A percentile compares a stretch with the other conserved stretches of the same genome.
Conservation (phyloP, 2,888 invertebrate genomes). For the Ypsolopha scabrella region DNA sequence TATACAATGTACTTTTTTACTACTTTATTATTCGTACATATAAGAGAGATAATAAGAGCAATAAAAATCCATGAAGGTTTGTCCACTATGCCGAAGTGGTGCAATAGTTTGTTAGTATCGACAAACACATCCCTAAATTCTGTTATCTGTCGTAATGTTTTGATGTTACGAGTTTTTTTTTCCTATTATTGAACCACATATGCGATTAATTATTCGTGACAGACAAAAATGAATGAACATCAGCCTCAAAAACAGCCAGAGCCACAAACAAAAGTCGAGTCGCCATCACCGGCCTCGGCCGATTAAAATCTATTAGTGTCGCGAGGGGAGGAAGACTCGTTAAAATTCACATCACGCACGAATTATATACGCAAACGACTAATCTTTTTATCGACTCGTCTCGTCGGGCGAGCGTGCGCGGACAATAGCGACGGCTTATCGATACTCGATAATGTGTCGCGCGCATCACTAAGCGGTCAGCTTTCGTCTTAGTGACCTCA, state of each 20-base stretch:
- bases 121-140: too few species aligned
- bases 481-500: conserved; percentile 8
- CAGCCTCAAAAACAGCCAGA: conserved; percentile 1
- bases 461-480: conserved; percentile 28
- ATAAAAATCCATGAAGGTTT: too few species aligned
- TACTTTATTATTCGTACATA: too few species aligned
- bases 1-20: too few species aligned
- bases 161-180: too few species aligned
- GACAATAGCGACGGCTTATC: conserved; percentile 31
- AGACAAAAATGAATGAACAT: neutral
- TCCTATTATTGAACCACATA: neutral
- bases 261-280: conserved; percentile 25
- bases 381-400: conserved; percentile 60
- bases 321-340: conserved; percentile 45
- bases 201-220: neutral
- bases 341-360: conserved; percentile 64
- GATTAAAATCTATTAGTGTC: conserved; percentile 64
- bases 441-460: conserved; percentile 29
- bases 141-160: too few species aligned
- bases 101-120: too few species aligned
- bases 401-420: conserved; percentile 23
- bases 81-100: too few species aligned
- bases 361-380: conserved; percentile 57
- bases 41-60: too few species aligned
- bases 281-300: conserved; percentile 32